Evolutionary conservation across 2,888 invertebrate species (phyloP), one percentile per base, ranked within the genome.

Genomic region (Drosophila infuscata): DNA sequence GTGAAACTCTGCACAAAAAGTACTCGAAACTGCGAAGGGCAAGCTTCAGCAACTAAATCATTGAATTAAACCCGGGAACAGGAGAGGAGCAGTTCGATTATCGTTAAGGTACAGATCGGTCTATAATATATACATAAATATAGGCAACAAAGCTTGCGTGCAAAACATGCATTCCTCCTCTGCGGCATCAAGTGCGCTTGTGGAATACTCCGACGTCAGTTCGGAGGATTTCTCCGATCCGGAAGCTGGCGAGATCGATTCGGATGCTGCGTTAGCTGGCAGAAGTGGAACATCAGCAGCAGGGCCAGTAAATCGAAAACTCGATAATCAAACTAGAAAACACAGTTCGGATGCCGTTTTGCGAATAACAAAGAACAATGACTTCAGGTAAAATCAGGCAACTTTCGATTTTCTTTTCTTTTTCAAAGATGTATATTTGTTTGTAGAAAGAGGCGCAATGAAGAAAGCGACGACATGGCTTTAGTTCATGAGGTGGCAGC

Each of bases 151-250:
- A 51, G 36, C 33, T 35, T 41, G 54, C 32, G 67, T 51, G 32
- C 15, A 64, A 53, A 86, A 74, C 65, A 89, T 83, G 86, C 91
- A 90, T 80, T 84, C 89, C 51, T 83, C 82, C 56, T 81, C 90
- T 41, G 76, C 88, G 46, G 74, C 76, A 53, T 78, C 88, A 32
- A 80, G 70, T 43, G 90, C 84, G 52, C 88, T 93, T 62, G 93
- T 93, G 41, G 97, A 98, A 93, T 98, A 98, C 93, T 98, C 98
- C 20, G 98, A 98, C 94, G 98, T 98, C 38, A 97, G 97, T 93
- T 98, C 97, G 17, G 97, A 98, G 93, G 97, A 97, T 91, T 95
- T 98, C 72, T 97, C 97, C 38, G 97, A 96, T 91, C 97, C 97
- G 2, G 98, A 98, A 94, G 97, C 97, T 51, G 98, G 97, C 67